These are phyloP conservation scores for Lutjanus erythropterus DNA, from an alignment of 2,113 vertebrate species.

Conservation along the genomic window DNA sequence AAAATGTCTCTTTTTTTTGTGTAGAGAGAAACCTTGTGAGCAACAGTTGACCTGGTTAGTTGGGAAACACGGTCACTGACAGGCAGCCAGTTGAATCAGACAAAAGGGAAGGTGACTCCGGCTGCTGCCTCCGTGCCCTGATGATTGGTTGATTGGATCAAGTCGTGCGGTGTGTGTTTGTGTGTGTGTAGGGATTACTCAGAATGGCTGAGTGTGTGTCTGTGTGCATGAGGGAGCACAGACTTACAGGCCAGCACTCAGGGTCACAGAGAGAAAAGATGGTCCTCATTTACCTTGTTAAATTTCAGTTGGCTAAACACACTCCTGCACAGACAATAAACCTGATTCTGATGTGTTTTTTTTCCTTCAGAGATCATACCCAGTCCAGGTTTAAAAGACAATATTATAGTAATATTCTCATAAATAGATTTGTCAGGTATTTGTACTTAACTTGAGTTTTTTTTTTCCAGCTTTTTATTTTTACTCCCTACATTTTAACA, in stretches of 20 bases:
- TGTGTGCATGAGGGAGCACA: not conserved
- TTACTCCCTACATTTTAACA: too few species aligned
- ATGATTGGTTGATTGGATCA: slow-evolving; percentile 64
- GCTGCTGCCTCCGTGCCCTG: slow-evolving; percentile 1
- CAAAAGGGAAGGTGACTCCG: slow-evolving; percentile 37
- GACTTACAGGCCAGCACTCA: not conserved
- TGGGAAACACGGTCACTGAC: slow-evolving; percentile 2
- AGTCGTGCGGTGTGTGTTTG: not conserved
- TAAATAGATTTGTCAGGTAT: too few species aligned
- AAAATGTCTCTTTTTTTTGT: not conserved
- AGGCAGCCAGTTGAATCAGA: not conserved
- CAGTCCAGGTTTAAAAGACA: too few species aligned
- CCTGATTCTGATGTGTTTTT: too few species aligned
- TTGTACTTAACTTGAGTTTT: too few species aligned
- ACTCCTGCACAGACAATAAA: not conserved
- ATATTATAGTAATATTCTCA: too few species aligned
- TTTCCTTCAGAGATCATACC: too few species aligned
- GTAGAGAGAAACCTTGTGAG: not conserved
- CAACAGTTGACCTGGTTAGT: slow-evolving; percentile 26
- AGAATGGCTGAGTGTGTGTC: slow-evolving; percentile 15
- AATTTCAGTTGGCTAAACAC: not conserved
- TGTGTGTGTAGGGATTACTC: slow-evolving; percentile 30
- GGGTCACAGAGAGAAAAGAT: slow-evolving; percentile 30
- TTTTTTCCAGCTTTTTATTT: too few species aligned
- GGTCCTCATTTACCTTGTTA: slow-evolving; percentile 31